Conservation (phyloP, 2,888 invertebrate genomes). For the Heteropelma amictum region DNA sequence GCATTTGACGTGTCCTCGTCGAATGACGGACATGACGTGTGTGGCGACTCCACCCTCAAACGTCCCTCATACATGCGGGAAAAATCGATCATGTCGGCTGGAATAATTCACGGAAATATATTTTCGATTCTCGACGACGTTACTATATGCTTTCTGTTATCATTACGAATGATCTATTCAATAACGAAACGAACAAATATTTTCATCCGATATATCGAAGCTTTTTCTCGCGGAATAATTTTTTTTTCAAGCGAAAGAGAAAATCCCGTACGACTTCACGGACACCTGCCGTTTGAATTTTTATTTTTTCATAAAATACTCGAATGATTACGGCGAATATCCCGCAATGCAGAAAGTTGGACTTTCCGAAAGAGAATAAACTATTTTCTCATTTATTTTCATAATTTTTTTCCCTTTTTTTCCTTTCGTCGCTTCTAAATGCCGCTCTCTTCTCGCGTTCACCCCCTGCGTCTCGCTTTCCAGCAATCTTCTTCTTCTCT, state of each 20-base stretch:
- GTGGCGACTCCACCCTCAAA: conserved; percentile 18
- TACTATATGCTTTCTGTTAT: neutral
- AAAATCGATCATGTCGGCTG: conserved; percentile 35
- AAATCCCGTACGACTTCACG: conserved; percentile 25
- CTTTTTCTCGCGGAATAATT: too few relatives aligned
- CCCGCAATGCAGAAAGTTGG: conserved; percentile 17
- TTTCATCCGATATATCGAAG: too few relatives aligned
- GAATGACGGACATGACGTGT: conserved; percentile 26
- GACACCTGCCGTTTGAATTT: conserved; percentile 51
- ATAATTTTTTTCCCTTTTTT: conserved; percentile 5
- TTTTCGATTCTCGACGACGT: neutral
- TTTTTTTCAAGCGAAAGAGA: neutral
- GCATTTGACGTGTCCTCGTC: conserved; percentile 35
- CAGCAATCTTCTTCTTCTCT: conserved; percentile 21
- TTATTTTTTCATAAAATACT: conserved; percentile 28
- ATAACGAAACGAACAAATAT: too few relatives aligned
- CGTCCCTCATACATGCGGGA: neutral
- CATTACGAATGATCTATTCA: too few relatives aligned
- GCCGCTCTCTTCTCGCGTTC: neutral
- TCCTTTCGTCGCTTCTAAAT: conserved; percentile 13
- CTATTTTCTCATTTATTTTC: conserved; percentile 35
- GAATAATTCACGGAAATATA: conserved; percentile 1
- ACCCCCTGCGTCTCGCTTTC: conserved; percentile 12
- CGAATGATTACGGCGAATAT: conserved; percentile 38
- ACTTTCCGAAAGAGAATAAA: conserved; percentile 21